A percentile compares a stretch with the other conserved stretches of the same genome.
These are phyloP conservation scores for Oophaga pumilio DNA, from an alignment of 2,113 vertebrate species.

Conservation along the genomic window DNA sequence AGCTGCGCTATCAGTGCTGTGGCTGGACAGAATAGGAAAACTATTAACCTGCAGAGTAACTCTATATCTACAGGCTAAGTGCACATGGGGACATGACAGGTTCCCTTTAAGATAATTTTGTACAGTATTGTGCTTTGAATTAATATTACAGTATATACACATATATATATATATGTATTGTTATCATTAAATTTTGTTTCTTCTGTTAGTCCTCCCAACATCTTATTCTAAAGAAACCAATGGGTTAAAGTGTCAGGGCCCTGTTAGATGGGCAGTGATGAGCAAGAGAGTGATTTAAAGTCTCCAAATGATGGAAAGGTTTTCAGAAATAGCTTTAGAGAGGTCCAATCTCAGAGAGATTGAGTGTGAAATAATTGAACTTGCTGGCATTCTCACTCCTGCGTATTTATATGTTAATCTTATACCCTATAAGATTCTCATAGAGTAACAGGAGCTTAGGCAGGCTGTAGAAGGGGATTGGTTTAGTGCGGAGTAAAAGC, in stretches of 20 bases:
- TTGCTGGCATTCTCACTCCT: slow-evolving; percentile 46
- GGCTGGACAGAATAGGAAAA: too few species aligned
- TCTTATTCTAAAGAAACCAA: background rate
- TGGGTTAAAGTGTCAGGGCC: slow-evolving; percentile 19
- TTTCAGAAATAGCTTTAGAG: slow-evolving; percentile 53
- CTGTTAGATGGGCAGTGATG: slow-evolving; percentile 32
- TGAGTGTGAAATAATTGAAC: slow-evolving; percentile 58
- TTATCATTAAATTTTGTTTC: background rate
- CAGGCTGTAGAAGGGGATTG: slow-evolving; percentile 25
- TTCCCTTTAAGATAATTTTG: too few species aligned
- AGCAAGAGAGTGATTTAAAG: slow-evolving; percentile 35
- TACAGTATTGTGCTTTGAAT: too few species aligned
- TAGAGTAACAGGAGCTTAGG: slow-evolving; percentile 7
- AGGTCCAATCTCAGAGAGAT: slow-evolving; percentile 52
- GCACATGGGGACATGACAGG: too few species aligned
- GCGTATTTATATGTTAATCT: slow-evolving; percentile 54
- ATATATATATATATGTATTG: background rate
- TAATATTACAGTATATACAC: too few species aligned
- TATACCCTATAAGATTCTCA: slow-evolving; percentile 52
- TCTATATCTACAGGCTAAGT: too few species aligned
- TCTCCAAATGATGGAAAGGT: slow-evolving; percentile 47
- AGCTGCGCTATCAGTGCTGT: too few species aligned
- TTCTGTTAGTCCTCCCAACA: background rate
- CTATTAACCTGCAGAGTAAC: too few species aligned
- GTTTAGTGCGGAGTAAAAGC: slow-evolving; percentile 45